Percentiles rank a stretch among this genome's conserved stretches.
These are phyloP conservation scores for Sebastiscus tertius DNA, from an alignment of 2,797 vertebrate species.

Conservation along the genomic window DNA sequence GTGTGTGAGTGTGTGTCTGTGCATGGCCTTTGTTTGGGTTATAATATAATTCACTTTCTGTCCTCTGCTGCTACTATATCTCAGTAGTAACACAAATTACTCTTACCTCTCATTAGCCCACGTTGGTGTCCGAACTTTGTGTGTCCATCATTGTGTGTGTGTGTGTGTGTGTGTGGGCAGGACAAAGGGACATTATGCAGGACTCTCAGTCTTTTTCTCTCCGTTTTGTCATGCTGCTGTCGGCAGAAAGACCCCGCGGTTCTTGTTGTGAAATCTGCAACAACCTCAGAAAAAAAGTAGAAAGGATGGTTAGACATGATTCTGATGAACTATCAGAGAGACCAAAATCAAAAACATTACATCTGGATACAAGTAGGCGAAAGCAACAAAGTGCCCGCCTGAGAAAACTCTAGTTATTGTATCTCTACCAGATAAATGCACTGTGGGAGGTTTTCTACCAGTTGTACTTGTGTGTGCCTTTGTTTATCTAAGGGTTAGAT, in stretches of 20 bases:
- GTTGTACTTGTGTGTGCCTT: background rate
- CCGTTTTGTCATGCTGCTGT: conserved; percentile 2
- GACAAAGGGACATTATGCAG: conserved; percentile 56
- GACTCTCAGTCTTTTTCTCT: conserved; percentile 7
- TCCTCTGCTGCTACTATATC: conserved; percentile 56
- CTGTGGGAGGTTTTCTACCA: background rate
- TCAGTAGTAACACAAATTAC: conserved; percentile 56
- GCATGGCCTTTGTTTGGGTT: conserved; percentile 54
- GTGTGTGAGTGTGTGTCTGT: conserved; percentile 9
- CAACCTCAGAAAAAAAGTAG: background rate
- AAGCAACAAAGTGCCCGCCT: background rate
- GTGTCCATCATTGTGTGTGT: conserved; percentile 39
- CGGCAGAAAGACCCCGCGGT: background rate
- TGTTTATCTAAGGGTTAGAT: background rate
- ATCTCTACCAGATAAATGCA: background rate
- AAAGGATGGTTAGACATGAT: background rate
- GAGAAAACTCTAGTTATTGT: background rate
- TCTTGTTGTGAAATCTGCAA: conserved; percentile 3
- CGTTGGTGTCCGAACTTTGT: conserved; percentile 48
- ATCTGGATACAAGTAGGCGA: background rate
- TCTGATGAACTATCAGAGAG: background rate
- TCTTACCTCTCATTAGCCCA: conserved; percentile 49
- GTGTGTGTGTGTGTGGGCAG: conserved; percentile 44
- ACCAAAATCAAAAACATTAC: background rate
- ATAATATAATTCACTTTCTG: conserved; percentile 56